phyloP scores from a whole-genome alignment of 1,140 invertebrate genomes.

The Diuraphis noxia region DNA sequence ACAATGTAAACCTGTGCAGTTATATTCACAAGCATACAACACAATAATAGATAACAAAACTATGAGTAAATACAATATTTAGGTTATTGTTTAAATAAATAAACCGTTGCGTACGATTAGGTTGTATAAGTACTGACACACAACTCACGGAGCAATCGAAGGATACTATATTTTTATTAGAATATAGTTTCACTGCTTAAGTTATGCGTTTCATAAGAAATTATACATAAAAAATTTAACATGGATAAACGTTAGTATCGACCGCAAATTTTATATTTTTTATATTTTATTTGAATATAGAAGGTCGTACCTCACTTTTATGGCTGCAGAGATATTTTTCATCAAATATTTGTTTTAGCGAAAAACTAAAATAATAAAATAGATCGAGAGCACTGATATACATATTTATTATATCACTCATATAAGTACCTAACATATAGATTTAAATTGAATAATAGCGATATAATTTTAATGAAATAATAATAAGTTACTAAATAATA shows the following conservation, averaged over 20 bases:
- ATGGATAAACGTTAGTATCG: not conserved
- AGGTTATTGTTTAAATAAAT: not conserved
- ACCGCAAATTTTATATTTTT: too few species aligned
- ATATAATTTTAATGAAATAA: not conserved
- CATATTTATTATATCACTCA: not conserved
- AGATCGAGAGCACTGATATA: not conserved
- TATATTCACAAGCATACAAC: not conserved
- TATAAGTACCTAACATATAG: not conserved
- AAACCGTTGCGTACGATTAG: not conserved
- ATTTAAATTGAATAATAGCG: not conserved
- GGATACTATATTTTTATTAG: too few species aligned
- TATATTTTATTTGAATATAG: too few species aligned
- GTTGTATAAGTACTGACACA: not conserved
- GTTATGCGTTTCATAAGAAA: not conserved
- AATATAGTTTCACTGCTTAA: not conserved
- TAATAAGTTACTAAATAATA: not conserved
- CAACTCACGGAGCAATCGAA: not conserved
- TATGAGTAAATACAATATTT: not conserved
- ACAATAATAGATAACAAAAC: not conserved
- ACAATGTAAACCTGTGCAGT: not conserved
- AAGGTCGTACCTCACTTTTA: not conserved
- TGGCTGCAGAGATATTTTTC: not conserved
- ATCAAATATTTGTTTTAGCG: not conserved
- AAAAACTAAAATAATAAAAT: not conserved
- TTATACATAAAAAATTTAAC: not conserved